phyloP scores from a whole-genome alignment of 1,140 invertebrate genomes.

The Diorhabda carinulata region DNA sequence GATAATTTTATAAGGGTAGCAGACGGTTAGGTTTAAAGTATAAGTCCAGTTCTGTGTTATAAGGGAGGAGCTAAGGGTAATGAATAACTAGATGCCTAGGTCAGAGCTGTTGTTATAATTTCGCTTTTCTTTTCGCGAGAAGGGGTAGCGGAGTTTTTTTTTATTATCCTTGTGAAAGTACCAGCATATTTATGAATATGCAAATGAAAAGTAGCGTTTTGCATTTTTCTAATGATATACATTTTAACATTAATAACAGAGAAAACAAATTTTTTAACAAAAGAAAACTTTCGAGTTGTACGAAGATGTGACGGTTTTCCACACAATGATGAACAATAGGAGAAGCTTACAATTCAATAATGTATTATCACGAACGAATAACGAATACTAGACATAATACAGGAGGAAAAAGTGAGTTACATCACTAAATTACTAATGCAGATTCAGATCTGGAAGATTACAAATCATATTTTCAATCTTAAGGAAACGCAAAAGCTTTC shows the following conservation, averaged over 20 bases:
- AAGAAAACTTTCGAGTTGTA: neutral
- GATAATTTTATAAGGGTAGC: no score
- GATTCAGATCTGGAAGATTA: no score
- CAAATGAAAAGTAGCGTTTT: neutral
- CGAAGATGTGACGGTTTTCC: no score
- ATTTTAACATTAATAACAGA: neutral
- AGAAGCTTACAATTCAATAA: no score
- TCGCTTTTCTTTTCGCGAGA: neutral
- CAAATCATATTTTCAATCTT: no score
- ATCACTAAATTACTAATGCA: no score
- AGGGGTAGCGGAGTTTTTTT: neutral
- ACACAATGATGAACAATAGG: no score
- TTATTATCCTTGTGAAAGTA: neutral
- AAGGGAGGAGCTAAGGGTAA: neutral
- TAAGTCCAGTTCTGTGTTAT: neutral
- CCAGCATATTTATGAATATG: neutral
- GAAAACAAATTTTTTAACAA: neutral
- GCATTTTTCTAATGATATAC: neutral
- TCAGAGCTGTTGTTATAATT: slow-evolving; percentile 4
- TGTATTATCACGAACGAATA: no score
- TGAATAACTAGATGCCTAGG: neutral
- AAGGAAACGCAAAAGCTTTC: no score
- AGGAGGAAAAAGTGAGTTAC: no score
- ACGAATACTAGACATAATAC: no score
- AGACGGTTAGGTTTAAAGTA: no score